Evolutionary conservation across 2,113 vertebrate genomes (phyloP).

Genomic region (Spea multiplicata): DNA sequence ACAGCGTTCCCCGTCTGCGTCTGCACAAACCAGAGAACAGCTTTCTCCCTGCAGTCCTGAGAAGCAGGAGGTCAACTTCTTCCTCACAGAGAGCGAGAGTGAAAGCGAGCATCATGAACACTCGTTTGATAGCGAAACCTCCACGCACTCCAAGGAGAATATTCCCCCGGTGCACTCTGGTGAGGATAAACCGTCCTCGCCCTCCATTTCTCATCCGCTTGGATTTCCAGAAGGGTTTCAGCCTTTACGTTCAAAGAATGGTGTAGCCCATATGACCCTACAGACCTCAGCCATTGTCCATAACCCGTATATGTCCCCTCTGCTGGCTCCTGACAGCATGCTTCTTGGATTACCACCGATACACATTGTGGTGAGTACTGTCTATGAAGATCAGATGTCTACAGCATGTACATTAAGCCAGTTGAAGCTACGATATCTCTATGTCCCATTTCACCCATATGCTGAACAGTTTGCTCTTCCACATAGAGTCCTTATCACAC

Average conservation of each 20-base stretch:
- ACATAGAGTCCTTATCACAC: too few relatives aligned
- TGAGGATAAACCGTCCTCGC: neutral
- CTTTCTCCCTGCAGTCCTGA: constrained; percentile 22
- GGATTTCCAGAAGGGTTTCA: constrained; percentile 78
- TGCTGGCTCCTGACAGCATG: constrained; percentile 75
- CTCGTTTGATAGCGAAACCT: neutral
- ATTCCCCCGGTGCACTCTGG: neutral
- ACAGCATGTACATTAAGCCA: too few relatives aligned
- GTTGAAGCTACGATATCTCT: too few relatives aligned
- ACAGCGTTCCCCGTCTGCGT: neutral
- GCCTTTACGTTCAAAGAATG: constrained; percentile 71
- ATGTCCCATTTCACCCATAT: too few relatives aligned
- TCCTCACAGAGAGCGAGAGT: constrained; percentile 20
- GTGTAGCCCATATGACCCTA: constrained; percentile 62
- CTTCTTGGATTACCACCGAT: constrained; percentile 56
- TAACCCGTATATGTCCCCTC: constrained; percentile 80
- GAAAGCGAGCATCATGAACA: neutral
- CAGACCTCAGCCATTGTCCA: constrained; percentile 70
- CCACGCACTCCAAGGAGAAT: constrained; percentile 23
- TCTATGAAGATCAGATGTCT: neutral
- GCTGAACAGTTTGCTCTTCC: too few relatives aligned
- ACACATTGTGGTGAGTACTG: constrained; percentile 35
- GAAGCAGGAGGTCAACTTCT: constrained; percentile 52
- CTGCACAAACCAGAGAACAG: neutral
- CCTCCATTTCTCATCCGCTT: neutral